phyloP scores from a whole-genome alignment of 23 tunicate genomes.

The Botrylloides violaceus region DNA sequence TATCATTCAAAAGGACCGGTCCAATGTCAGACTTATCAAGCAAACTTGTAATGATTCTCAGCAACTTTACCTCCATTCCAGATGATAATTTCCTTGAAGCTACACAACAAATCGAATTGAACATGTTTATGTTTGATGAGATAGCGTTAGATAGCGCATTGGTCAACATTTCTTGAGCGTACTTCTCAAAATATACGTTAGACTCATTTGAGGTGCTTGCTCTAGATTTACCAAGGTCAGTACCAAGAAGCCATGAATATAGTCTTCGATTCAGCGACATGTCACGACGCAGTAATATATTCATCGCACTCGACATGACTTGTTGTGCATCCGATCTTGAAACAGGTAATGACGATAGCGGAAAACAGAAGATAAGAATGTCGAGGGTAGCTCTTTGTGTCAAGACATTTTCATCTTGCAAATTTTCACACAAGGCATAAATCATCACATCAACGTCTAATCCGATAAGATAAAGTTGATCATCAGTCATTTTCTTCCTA shows the following conservation, averaged over 20 bases:
- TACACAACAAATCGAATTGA: background rate
- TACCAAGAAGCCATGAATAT: slow-evolving; percentile 71
- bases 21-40: slow-evolving; percentile 88
- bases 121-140: background rate
- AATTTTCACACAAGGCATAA: slow-evolving; percentile 47
- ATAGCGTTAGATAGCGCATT: slow-evolving; percentile 8
- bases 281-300: slow-evolving; percentile 66
- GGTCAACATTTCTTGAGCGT: slow-evolving; percentile 28
- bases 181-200: slow-evolving; percentile 23
- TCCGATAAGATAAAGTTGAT: slow-evolving; percentile 67
- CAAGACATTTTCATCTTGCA: slow-evolving; percentile 62
- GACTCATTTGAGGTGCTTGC: slow-evolving; percentile 6
- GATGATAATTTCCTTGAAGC: background rate
- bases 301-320: slow-evolving; percentile 41
- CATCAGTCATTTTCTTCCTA: slow-evolving; percentile 46
- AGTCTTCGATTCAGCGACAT: slow-evolving; percentile 89
- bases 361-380: slow-evolving; percentile 60
- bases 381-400: slow-evolving; percentile 79
- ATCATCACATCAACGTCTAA: slow-evolving; percentile 67
- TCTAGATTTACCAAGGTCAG: slow-evolving; percentile 18
- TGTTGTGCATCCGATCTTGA: slow-evolving; percentile 28
- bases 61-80: background rate
- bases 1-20: slow-evolving; percentile 47
- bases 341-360: slow-evolving; percentile 45
- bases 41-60: slow-evolving; percentile 39